phyloP scores from a whole-genome alignment of 2,113 vertebrate species.

The Danio rerio region DNA sequence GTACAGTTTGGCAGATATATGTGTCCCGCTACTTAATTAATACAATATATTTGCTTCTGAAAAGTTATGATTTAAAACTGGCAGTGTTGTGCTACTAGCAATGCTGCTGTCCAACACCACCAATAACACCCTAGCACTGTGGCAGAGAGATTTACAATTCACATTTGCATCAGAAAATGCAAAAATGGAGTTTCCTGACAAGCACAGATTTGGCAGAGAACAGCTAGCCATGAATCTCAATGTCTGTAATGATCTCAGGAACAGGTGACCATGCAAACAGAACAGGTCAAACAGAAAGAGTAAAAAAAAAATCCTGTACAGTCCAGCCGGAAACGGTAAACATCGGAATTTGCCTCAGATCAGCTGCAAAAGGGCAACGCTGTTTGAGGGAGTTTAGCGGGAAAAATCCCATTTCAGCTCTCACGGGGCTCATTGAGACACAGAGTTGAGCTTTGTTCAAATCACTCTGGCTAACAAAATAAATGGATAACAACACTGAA shows the following conservation, averaged over 20 bases:
- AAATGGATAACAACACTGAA: slow-evolving; percentile 47
- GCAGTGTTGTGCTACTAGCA: not conserved
- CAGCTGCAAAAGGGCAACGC: not conserved
- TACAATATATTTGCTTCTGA: not conserved
- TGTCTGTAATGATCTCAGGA: not conserved
- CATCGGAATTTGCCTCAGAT: not conserved
- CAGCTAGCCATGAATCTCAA: not conserved
- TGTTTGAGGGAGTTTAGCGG: slow-evolving; percentile 51
- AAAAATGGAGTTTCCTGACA: not conserved
- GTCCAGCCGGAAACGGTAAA: not conserved
- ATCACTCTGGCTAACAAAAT: slow-evolving; percentile 60
- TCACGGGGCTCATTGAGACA: slow-evolving; percentile 67
- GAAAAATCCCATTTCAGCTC: slow-evolving; percentile 63
- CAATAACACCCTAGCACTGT: not conserved
- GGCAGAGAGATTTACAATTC: not conserved
- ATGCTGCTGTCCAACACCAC: not conserved
- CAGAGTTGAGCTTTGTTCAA: slow-evolving; percentile 57
- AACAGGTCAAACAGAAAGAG: not conserved
- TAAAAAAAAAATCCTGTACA: not conserved
- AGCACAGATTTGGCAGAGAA: not conserved
- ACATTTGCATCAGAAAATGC: not conserved
- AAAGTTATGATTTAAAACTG: not conserved
- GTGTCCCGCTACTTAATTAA: not conserved
- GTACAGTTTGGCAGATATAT: not conserved
- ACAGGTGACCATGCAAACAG: not conserved